Base-by-base conservation (phyloP, 2,888 invertebrate genomes). In the Bellardia pandia region DNA sequence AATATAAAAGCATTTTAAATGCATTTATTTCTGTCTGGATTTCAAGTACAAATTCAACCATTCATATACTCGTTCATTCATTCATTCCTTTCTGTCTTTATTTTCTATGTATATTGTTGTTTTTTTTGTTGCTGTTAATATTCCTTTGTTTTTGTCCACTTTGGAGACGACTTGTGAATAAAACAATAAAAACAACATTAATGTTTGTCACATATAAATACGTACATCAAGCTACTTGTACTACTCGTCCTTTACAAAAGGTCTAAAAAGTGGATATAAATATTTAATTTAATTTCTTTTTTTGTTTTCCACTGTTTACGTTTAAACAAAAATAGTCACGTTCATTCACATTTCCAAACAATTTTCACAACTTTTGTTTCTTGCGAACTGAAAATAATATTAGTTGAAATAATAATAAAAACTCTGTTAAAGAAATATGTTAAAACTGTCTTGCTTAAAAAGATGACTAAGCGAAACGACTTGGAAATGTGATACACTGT, bases 261-360 rank as follows among this genome's bases (percentile, higher is more conserved):
- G 45, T 74, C 45, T 74, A 5, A 74, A 56, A 60, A 74, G 60
- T 60, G 74, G n/a, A 68, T 53, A 83, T 83, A 76, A 83, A 83
- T 76, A 83, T 83, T 83, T 76, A 83, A 83, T 83, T 60, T 72
- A 30, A 42, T 58, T 72, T 56, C 23, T 33, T 33, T 33, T 60
- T 60, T 58, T 58, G 30, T 78, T 78, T 68, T 68, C n/a, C 68
- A 66, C 68, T 58, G 78, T 78, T 69, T 78, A 68, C 37, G 45
- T 48, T 33, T 23, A 30, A 51, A 75, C 45, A 48, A 48, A 62
- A 75, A 76, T 51, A 64, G 76, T 76, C 76, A 76, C 76, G 76
- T 76, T 64, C 45, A 75, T 42, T 75, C 74, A 62, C 45, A 60
- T 60, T 75, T 75, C 42, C 56, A 51, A 42, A 56, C 58, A 56